Evolutionary conservation across 2,797 vertebrate species (phyloP).

Genomic region (Protosalanx chinensis): DNA sequence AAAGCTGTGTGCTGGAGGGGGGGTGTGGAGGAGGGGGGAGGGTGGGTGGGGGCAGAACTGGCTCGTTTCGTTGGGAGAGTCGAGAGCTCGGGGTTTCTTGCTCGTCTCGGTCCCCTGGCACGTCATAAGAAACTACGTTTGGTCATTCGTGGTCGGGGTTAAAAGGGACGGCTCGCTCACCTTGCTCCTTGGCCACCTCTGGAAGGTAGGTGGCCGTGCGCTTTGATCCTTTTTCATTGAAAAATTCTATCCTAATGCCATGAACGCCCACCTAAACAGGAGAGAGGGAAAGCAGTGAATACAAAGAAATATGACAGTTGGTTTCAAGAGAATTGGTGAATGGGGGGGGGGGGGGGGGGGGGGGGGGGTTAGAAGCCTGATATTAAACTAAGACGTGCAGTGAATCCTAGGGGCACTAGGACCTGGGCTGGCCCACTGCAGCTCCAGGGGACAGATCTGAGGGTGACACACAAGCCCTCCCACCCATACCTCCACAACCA

Average conservation of each 20-base stretch:
- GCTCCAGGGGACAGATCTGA: slow-evolving; percentile 12
- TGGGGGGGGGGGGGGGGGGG: too few species aligned
- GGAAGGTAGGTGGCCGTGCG: slow-evolving; percentile 99
- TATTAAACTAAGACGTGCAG: neutral
- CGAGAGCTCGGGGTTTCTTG: too few species aligned
- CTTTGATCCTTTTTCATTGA: slow-evolving; percentile 99
- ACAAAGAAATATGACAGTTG: neutral
- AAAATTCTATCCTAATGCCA: slow-evolving; percentile 99
- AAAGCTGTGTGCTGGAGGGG: too few species aligned
- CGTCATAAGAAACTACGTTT: too few species aligned
- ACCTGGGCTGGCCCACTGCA: neutral
- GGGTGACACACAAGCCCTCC: neutral
- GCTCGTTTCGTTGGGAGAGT: too few species aligned
- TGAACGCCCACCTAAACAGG: slow-evolving; percentile 96
- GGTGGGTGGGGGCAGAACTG: too few species aligned
- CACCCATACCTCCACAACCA: neutral
- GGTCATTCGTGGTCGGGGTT: neutral
- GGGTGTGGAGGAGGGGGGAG: too few species aligned
- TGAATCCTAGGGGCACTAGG: neutral
- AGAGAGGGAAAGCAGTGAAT: neutral
- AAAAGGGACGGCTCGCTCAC: slow-evolving; percentile 69
- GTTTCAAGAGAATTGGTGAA: too few species aligned
- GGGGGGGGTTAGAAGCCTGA: too few species aligned
- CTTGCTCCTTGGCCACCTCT: slow-evolving; percentile 99
- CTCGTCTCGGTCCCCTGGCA: too few species aligned